phyloP scores from a whole-genome alignment of 1,140 invertebrate species.

The Telenomus remus region DNA sequence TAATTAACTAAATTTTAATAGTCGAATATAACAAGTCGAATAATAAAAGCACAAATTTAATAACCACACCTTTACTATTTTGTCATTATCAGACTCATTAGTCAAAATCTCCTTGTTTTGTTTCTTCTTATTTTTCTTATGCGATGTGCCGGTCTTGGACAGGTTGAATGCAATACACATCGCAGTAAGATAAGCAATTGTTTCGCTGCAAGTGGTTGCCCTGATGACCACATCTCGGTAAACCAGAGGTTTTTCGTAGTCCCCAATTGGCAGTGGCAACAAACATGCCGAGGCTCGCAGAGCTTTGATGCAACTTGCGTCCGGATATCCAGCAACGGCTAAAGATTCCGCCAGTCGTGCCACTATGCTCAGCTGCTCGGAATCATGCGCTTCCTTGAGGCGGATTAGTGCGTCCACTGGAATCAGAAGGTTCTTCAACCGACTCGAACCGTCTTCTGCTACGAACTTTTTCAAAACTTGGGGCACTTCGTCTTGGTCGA shows the following conservation, averaged over 20 bases:
- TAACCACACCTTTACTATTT: constrained; percentile 18
- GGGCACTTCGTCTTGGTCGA: constrained; percentile 65
- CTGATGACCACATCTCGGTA: constrained; percentile 69
- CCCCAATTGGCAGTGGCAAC: constrained; percentile 60
- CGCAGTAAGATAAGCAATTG: constrained; percentile 67
- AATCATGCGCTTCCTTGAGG: constrained; percentile 68
- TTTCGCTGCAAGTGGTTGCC: constrained; percentile 72
- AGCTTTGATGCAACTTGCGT: constrained; percentile 65
- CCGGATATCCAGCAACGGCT: constrained; percentile 59
- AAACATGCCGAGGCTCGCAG: constrained; percentile 61
- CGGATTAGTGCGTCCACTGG: constrained; percentile 71
- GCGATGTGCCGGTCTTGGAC: constrained; percentile 57
- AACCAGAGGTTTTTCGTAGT: constrained; percentile 62
- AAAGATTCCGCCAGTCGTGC: constrained; percentile 66
- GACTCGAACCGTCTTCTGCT: constrained; percentile 52
- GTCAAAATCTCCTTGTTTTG: constrained; percentile 62
- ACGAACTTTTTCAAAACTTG: constrained; percentile 64
- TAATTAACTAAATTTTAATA: constrained; percentile 12
- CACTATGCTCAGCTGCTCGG: constrained; percentile 67
- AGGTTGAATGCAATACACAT: constrained; percentile 66
- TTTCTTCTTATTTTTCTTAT: constrained; percentile 72
- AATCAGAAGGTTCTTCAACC: constrained; percentile 66
- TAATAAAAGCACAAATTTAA: not conserved
- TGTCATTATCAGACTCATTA: constrained; percentile 57
- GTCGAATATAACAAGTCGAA: not conserved